Conservation (phyloP, 2,888 invertebrate species). For the Nomada flava region DNA sequence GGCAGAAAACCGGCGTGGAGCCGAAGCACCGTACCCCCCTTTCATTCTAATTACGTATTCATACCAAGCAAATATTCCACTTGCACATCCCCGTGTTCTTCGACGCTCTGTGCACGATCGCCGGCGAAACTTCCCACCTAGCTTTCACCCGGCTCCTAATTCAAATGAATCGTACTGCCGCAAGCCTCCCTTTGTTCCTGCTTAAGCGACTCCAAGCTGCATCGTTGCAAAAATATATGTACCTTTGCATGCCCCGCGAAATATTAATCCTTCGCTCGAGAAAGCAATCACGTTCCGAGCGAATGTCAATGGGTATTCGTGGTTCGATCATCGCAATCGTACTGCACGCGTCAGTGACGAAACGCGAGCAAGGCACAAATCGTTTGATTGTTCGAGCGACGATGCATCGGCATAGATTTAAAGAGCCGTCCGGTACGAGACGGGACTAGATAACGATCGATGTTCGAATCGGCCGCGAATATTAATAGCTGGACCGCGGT, state of each 20-base stretch:
- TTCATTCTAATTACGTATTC: not conserved
- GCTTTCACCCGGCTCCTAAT: conserved; percentile 35
- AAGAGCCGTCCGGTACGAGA: not conserved
- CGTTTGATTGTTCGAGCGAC: conserved; percentile 6
- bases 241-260: not conserved
- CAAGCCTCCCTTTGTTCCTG: conserved; percentile 21
- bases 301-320: not conserved
- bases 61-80: not conserved
- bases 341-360: not conserved
- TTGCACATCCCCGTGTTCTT: not conserved
- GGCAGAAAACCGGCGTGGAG: not conserved
- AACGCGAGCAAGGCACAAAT: not conserved
- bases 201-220: not conserved
- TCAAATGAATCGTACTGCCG: conserved; percentile 55
- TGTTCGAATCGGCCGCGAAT: not conserved
- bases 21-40: conserved; percentile 1
- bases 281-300: conserved; percentile 7
- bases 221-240: not conserved
- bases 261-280: conserved; percentile 3
- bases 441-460: not conserved
- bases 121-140: not conserved
- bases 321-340: conserved; percentile 3
- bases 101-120: not conserved
- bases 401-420: conserved; percentile 6
- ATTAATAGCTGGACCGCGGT: not conserved